Evolutionary conservation across 2,113 vertebrate species (phyloP).

Genomic region (Rana temporaria): DNA sequence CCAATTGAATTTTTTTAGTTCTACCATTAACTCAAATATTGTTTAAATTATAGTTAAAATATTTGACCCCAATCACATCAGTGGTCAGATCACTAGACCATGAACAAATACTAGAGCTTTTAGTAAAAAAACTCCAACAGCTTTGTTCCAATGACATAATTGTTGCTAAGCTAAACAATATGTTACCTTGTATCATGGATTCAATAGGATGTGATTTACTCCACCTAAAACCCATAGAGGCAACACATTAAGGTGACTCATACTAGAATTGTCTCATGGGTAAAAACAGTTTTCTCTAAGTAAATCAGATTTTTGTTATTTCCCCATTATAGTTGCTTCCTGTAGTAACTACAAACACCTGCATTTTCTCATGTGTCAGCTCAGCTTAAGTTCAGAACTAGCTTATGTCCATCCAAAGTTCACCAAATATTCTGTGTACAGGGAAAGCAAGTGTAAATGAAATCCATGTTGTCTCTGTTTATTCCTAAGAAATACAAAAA

Average conservation of each 20-base stretch:
- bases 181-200: neutral
- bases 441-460: too few relatives aligned
- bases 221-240: neutral
- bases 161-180: too few relatives aligned
- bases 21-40: too few relatives aligned
- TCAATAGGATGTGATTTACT: neutral
- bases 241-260: neutral
- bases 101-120: neutral
- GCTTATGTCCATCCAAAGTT: constrained; percentile 13
- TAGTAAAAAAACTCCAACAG: neutral
- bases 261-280: constrained; percentile 3
- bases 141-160: neutral
- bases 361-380: constrained; percentile 30
- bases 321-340: neutral
- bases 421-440: neutral
- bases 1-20: too few relatives aligned
- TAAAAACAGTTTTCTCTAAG: neutral
- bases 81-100: neutral
- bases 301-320: constrained; percentile 10
- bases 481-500: too few relatives aligned
- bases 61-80: too few relatives aligned
- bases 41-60: too few relatives aligned
- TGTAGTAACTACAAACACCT: constrained; percentile 20
- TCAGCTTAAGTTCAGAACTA: neutral
- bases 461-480: too few relatives aligned